phyloP scores from a whole-genome alignment of 2,888 invertebrate genomes.

The Sympetrum striolatum region DNA sequence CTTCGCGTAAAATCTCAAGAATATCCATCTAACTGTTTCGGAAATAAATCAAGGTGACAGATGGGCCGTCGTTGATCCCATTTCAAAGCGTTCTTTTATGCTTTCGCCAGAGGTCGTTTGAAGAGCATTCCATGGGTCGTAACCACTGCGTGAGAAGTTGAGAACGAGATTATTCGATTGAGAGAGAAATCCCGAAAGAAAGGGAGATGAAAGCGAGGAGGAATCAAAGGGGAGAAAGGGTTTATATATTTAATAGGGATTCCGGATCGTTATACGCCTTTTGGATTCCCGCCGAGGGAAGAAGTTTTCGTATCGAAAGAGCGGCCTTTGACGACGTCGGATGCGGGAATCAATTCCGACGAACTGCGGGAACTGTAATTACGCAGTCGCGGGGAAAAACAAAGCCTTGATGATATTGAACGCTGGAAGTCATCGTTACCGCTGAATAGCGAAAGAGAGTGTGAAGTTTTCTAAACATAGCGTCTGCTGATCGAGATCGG shows the following conservation, averaged over 20 bases:
- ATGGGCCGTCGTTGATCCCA: too few relatives aligned
- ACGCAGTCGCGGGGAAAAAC: background rate
- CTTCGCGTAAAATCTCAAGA: too few relatives aligned
- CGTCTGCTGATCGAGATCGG: too few relatives aligned
- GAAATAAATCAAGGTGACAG: too few relatives aligned
- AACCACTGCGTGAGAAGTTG: background rate
- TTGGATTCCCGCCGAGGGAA: background rate
- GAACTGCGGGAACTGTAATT: background rate
- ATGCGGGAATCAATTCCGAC: background rate
- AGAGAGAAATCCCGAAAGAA: background rate
- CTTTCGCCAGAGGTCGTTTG: background rate
- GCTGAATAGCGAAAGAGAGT: too few relatives aligned
- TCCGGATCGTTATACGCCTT: background rate
- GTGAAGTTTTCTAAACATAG: too few relatives aligned
- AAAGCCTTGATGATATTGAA: background rate
- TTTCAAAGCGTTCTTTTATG: too few relatives aligned
- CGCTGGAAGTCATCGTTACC: too few relatives aligned
- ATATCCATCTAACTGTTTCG: too few relatives aligned
- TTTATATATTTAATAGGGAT: background rate
- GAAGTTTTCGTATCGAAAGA: background rate
- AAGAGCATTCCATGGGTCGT: background rate
- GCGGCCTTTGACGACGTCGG: background rate
- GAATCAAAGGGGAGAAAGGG: background rate
- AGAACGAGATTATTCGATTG: background rate
- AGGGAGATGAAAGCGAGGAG: background rate